Percentiles rank a stretch among this genome's conserved stretches.
These are phyloP conservation scores for Orchestes rusci DNA, from an alignment of 2,888 invertebrate genomes.

Conservation along the genomic window DNA sequence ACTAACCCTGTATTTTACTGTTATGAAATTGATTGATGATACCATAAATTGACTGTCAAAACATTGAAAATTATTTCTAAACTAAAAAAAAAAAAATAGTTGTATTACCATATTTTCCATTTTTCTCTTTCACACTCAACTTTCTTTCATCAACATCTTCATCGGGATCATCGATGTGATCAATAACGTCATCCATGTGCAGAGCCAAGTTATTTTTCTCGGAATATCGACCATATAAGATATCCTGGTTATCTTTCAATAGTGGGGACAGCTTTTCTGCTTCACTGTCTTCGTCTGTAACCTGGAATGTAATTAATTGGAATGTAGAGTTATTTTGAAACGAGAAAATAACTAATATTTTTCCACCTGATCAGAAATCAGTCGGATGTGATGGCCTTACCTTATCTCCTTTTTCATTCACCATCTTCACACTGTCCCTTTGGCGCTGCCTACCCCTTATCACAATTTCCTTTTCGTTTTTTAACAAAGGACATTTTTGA, in stretches of 20 bases:
- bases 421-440: slow-evolving; percentile 51
- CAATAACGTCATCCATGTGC: slow-evolving; percentile 47
- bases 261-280: slow-evolving; percentile 76
- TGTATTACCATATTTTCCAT: slow-evolving; percentile 31
- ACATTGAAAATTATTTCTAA: too few species aligned
- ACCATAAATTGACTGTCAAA: too few species aligned
- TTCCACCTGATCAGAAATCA: too few species aligned
- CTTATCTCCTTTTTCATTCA: slow-evolving; percentile 53
- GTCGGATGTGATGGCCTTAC: too few species aligned
- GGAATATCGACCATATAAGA: too few species aligned
- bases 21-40: too few species aligned
- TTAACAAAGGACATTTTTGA: slow-evolving; percentile 40
- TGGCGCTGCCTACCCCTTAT: slow-evolving; percentile 36
- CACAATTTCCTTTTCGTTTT: slow-evolving; percentile 31
- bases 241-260: slow-evolving; percentile 44
- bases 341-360: too few species aligned
- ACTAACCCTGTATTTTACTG: too few species aligned
- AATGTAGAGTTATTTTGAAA: slow-evolving; percentile 1
- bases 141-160: slow-evolving; percentile 12
- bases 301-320: slow-evolving; percentile 40
- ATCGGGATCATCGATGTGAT: slow-evolving; percentile 57
- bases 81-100: too few species aligned
- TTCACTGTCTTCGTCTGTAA: slow-evolving; percentile 71
- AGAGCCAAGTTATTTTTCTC: slow-evolving; percentile 40
- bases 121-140: slow-evolving; percentile 24